A percentile compares a stretch with the other conserved stretches of the same genome.
These are phyloP conservation scores for Perizoma affinitatum DNA, from an alignment of 2,888 invertebrate species.

Conservation along the genomic window DNA sequence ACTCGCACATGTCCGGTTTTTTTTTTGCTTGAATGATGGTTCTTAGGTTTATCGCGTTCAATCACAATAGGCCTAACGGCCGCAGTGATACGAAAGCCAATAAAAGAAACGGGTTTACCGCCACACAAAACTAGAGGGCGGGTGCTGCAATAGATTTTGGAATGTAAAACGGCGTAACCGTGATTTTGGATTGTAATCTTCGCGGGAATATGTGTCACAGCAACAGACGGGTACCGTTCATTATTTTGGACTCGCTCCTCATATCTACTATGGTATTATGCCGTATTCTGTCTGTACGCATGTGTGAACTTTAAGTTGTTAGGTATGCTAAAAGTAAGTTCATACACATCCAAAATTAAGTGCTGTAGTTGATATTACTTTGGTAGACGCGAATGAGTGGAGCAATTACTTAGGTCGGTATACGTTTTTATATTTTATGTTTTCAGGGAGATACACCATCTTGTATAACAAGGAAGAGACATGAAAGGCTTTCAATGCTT, in stretches of 20 bases:
- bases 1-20: too few species aligned
- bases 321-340: too few species aligned
- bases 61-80: too few species aligned
- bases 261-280: neutral
- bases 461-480: neutral
- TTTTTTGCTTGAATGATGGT: too few species aligned
- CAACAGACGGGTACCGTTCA: neutral
- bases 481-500: constrained; percentile 1
- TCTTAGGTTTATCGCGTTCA: too few species aligned
- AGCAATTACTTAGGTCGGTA: neutral
- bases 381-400: neutral
- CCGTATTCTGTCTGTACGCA: neutral
- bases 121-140: too few species aligned
- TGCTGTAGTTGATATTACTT: neutral
- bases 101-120: too few species aligned
- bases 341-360: too few species aligned
- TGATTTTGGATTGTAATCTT: too few species aligned
- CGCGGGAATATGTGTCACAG: neutral
- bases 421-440: neutral
- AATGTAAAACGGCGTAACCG: too few species aligned
- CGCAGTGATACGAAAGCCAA: too few species aligned
- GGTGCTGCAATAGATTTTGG: too few species aligned
- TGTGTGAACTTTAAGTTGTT: neutral
- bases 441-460: neutral
- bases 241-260: neutral